Conservation (phyloP, 2,113 vertebrate species). For the Malurus melanocephalus region DNA sequence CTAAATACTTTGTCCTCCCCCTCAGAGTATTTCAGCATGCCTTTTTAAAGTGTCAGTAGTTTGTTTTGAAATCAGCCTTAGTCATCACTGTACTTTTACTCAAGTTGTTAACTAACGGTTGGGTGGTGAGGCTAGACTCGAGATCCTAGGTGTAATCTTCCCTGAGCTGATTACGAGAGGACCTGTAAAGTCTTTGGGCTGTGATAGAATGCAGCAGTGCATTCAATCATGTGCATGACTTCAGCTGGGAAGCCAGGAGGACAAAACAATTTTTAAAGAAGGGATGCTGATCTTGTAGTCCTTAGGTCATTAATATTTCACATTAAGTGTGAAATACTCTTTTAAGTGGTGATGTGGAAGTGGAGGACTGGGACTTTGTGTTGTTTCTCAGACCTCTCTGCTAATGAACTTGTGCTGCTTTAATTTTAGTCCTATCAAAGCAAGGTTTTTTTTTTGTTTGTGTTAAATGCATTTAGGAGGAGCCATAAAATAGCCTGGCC, state of each 20-base stretch:
- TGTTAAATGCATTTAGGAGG: neutral
- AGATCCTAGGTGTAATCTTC: slow-evolving; percentile 3
- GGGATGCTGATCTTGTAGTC: neutral
- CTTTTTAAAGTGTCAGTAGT: neutral
- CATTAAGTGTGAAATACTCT: neutral
- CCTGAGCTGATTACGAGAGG: neutral
- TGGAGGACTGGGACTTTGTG: neutral
- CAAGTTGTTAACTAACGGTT: neutral
- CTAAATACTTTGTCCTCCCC: neutral
- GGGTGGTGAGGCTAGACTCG: neutral
- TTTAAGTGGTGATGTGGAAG: neutral
- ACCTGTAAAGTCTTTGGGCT: neutral
- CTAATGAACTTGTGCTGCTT: neutral
- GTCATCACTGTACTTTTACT: neutral
- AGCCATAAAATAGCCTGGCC: neutral
- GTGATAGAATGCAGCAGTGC: neutral
- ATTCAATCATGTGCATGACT: neutral
- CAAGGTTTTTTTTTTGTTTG: neutral
- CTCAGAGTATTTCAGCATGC: neutral
- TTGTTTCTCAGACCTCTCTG: neutral
- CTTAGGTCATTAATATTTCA: neutral
- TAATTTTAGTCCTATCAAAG: neutral
- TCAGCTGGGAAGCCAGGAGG: neutral
- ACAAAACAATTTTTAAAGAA: neutral
- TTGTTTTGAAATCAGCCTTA: slow-evolving; percentile 35